These are phyloP conservation scores for Selene dorsalis DNA, from an alignment of 2,797 vertebrate genomes.

Conservation along the genomic window DNA sequence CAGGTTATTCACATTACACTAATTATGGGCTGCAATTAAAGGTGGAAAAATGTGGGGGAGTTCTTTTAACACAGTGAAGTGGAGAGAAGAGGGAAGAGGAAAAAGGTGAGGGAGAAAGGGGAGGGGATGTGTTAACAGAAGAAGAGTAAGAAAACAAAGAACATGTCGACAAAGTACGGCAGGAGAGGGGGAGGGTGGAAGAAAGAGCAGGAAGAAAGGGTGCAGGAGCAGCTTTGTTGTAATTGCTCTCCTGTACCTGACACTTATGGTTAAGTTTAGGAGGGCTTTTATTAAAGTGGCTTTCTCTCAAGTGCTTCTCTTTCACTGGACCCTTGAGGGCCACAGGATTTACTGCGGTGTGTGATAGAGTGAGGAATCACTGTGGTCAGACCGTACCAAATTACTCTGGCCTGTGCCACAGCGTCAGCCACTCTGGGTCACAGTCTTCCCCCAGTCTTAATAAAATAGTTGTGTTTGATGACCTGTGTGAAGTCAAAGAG, in stretches of 20 bases:
- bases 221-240: constrained; percentile 59
- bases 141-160: constrained; percentile 61
- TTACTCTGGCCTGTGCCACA: constrained; percentile 58
- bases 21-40: constrained; percentile 80
- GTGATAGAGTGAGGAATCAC: constrained; percentile 76
- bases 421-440: constrained; percentile 53
- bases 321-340: constrained; percentile 73
- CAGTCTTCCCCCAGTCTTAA: constrained; percentile 74
- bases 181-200: constrained; percentile 28
- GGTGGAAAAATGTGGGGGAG: constrained; percentile 60
- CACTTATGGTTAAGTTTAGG: constrained; percentile 78
- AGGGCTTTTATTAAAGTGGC: constrained; percentile 81
- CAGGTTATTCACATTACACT: constrained; percentile 67
- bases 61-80: constrained; percentile 59
- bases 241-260: constrained; percentile 81
- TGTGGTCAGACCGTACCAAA: constrained; percentile 65
- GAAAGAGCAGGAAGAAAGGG: constrained; percentile 47
- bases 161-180: constrained; percentile 13
- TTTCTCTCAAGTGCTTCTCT: constrained; percentile 65
- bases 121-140: constrained; percentile 64
- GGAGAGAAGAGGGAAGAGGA: constrained; percentile 20
- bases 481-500: constrained; percentile 62
- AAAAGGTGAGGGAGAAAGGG: constrained; percentile 51
- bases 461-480: constrained; percentile 78
- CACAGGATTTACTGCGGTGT: constrained; percentile 73